phyloP scores from a whole-genome alignment of 2,888 invertebrate genomes.

The Lasioglossum figueresi region DNA sequence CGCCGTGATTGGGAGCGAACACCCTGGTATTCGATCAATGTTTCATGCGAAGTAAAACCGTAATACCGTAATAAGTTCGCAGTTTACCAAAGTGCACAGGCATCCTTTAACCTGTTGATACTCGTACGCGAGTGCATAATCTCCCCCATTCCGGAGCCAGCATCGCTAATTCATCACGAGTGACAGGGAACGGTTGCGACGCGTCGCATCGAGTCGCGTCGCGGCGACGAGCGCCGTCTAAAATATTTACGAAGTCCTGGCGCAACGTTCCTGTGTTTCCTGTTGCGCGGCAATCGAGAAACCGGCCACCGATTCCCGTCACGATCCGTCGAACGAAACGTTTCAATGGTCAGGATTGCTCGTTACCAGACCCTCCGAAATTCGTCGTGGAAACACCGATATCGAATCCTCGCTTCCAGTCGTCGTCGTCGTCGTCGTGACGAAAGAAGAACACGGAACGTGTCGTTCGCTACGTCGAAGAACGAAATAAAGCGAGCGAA shows the following conservation, averaged over 20 bases:
- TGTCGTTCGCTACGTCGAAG: background rate
- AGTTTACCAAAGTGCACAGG: background rate
- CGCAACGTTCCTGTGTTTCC: slow-evolving; percentile 23
- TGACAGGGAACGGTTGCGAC: slow-evolving; percentile 1
- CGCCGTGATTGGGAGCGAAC: no score
- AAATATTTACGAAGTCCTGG: slow-evolving; percentile 47
- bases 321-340: slow-evolving; percentile 47
- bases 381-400: slow-evolving; percentile 33
- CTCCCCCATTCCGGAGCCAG: background rate
- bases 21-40: background rate
- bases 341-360: slow-evolving; percentile 35
- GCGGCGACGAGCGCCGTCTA: background rate
- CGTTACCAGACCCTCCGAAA: slow-evolving; percentile 44
- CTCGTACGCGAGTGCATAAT: background rate
- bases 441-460: background rate
- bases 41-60: background rate
- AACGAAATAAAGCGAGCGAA: background rate
- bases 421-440: background rate
- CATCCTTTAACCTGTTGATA: slow-evolving; percentile 44
- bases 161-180: slow-evolving; percentile 33
- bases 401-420: background rate
- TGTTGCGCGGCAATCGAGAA: slow-evolving; percentile 35
- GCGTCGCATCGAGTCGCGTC: background rate
- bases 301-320: slow-evolving; percentile 45
- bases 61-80: background rate